Evolutionary conservation across 2,113 vertebrate genomes (phyloP).

Genomic region (Tyto alba): DNA sequence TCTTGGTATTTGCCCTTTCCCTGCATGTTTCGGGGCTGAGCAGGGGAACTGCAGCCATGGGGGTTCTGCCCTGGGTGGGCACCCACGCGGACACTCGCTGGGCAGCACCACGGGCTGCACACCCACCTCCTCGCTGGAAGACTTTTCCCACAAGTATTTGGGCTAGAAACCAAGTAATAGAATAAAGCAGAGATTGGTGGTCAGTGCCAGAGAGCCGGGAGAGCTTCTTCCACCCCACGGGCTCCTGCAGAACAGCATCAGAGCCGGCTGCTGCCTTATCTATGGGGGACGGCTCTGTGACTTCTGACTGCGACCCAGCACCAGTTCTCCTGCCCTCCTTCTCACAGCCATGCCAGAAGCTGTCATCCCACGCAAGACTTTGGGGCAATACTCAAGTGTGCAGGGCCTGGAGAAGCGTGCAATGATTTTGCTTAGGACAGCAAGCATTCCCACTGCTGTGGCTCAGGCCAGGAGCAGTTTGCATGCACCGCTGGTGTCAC

Average conservation of each 20-base stretch:
- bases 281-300: not conserved
- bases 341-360: not conserved
- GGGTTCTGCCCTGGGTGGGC: not conserved
- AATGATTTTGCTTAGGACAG: not conserved
- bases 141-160: not conserved
- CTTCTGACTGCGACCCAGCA: not conserved
- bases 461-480: not conserved
- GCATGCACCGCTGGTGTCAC: not conserved
- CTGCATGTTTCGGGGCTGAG: not conserved
- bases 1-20: not conserved
- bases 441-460: not conserved
- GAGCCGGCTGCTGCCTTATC: not conserved
- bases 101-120: not conserved
- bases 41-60: not conserved
- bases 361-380: not conserved
- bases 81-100: accelerated
- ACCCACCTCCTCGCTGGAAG: not conserved
- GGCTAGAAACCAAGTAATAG: not conserved
- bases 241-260: not conserved
- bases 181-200: not conserved
- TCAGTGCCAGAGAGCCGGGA: not conserved
- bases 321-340: not conserved
- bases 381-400: not conserved
- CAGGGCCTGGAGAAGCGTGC: not conserved
- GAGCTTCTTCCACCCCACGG: not conserved